A percentile compares a stretch with the other conserved stretches of the same genome.
Conservation (phyloP, 2,797 vertebrate species). For the Sorex maritimensis region DNA sequence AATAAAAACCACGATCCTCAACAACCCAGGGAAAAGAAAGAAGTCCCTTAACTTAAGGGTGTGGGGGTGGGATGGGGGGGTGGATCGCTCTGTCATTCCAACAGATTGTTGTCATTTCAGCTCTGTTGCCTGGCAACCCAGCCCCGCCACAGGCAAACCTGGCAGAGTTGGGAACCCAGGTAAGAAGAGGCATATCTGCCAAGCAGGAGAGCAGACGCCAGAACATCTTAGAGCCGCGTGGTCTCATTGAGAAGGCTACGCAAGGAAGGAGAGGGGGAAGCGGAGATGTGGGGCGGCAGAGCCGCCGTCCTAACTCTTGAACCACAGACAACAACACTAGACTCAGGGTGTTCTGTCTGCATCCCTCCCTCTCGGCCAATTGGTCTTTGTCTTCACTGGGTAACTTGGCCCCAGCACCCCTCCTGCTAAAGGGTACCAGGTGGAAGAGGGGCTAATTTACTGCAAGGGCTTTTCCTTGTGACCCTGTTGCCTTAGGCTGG, state of each 20-base stretch:
- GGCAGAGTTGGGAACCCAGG: slow-evolving; percentile 2
- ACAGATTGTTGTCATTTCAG: slow-evolving; percentile 27
- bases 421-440: neutral
- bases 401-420: neutral
- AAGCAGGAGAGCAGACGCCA: neutral
- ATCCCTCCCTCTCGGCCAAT: neutral
- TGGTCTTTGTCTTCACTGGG: neutral
- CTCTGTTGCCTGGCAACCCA: slow-evolving; percentile 72
- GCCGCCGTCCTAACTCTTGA: neutral
- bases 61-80: neutral
- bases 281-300: neutral
- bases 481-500: neutral
- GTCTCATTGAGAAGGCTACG: neutral
- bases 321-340: neutral
- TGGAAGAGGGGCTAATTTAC: neutral
- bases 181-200: slow-evolving; percentile 47
- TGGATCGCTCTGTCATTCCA: slow-evolving; percentile 28
- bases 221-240: neutral
- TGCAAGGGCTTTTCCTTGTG: too few relatives aligned
- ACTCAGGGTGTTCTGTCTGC: neutral
- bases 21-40: neutral
- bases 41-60: neutral
- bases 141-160: slow-evolving; percentile 20
- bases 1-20: neutral
- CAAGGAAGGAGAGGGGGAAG: neutral